These are phyloP conservation scores for Rhinopomastus cyanomelas DNA, from an alignment of 2,113 vertebrate genomes.

Conservation along the genomic window DNA sequence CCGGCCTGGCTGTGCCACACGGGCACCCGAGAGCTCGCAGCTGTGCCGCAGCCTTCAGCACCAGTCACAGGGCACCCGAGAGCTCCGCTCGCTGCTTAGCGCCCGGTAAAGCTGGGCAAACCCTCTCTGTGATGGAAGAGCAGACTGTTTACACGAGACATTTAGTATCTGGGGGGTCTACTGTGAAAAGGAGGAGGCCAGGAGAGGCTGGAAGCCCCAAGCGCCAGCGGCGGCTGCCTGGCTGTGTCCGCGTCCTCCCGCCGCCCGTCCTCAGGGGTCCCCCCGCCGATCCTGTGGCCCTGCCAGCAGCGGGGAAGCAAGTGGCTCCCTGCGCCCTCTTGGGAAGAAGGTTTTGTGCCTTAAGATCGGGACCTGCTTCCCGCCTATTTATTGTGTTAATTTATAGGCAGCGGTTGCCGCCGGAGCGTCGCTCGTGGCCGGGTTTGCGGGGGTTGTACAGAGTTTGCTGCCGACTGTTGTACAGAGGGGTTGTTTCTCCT, in stretches of 20 bases:
- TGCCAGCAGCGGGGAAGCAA: constrained; percentile 12
- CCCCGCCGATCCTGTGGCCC: constrained; percentile 36
- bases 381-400: constrained; percentile 82
- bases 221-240: constrained; percentile 35
- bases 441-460: constrained; percentile 73
- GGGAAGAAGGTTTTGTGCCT: constrained; percentile 73
- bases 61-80: not conserved
- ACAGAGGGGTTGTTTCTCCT: constrained; percentile 71
- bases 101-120: constrained; percentile 42
- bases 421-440: constrained; percentile 58
- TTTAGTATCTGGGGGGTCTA: constrained; percentile 61
- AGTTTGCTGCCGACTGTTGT: constrained; percentile 62
- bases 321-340: constrained; percentile 42
- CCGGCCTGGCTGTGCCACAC: not conserved
- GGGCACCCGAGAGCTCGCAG: not conserved
- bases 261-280: constrained; percentile 13
- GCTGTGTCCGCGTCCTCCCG: not conserved
- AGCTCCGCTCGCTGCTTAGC: not conserved
- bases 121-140: constrained; percentile 4
- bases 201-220: constrained; percentile 25
- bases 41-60: not conserved
- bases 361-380: constrained; percentile 67
- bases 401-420: constrained; percentile 71
- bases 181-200: constrained; percentile 58
- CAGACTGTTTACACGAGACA: constrained; percentile 68